Conservation (phyloP, 2,797 vertebrate genomes). For the Clarias fuscus region DNA sequence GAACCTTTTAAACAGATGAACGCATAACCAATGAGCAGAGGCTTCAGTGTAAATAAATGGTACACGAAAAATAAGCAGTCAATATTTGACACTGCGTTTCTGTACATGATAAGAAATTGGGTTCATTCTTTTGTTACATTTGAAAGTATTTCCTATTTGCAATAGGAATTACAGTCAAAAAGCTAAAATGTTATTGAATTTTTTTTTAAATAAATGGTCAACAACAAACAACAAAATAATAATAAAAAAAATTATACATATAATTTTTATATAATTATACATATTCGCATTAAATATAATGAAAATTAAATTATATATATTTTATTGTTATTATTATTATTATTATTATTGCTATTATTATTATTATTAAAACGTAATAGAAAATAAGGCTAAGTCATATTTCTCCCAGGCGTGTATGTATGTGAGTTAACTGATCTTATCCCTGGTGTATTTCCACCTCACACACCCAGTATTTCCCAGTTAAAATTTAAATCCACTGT, state of each 20-base stretch:
- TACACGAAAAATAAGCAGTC: neutral
- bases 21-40: slow-evolving; percentile 39
- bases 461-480: neutral
- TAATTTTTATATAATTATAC: too few relatives aligned
- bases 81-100: slow-evolving; percentile 19
- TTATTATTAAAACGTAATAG: too few relatives aligned
- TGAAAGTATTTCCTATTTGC: neutral
- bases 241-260: too few relatives aligned
- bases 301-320: too few relatives aligned
- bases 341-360: too few relatives aligned
- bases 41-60: slow-evolving; percentile 23
- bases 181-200: neutral
- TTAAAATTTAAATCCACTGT: neutral
- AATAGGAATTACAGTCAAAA: neutral
- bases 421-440: neutral
- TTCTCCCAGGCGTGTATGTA: neutral
- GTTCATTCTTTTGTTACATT: neutral
- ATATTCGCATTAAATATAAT: too few relatives aligned
- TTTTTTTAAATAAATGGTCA: too few relatives aligned
- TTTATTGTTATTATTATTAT: too few relatives aligned
- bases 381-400: neutral
- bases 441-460: neutral
- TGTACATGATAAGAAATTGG: neutral
- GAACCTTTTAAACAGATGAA: slow-evolving; percentile 56
- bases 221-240: neutral